phyloP scores from a whole-genome alignment of 2,888 invertebrate genomes.

The Euphydryas editha region DNA sequence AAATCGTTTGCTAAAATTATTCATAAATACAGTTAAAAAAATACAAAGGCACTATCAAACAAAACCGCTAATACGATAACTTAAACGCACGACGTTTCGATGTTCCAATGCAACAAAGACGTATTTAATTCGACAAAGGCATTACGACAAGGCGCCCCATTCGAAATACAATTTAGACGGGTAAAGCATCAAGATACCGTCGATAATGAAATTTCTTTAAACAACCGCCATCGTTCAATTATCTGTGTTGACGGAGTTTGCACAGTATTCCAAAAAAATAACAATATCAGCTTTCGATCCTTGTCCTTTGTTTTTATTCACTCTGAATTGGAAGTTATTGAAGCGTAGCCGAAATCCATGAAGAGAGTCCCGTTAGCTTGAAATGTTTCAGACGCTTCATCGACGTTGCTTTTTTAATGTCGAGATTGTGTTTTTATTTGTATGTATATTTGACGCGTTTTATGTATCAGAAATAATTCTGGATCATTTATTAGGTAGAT shows the following conservation, averaged over 20 bases:
- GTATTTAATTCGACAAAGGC: too few species aligned
- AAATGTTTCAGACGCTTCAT: conserved; percentile 8
- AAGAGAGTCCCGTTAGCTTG: conserved; percentile 15
- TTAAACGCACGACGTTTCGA: too few species aligned
- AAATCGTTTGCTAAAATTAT: too few species aligned
- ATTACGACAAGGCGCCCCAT: too few species aligned
- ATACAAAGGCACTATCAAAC: too few species aligned
- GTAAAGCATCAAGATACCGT: background rate
- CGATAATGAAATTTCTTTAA: background rate
- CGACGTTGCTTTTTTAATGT: conserved; percentile 10
- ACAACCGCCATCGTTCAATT: background rate
- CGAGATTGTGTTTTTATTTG: background rate
- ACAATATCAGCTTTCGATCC: conserved; percentile 37
- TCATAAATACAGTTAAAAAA: too few species aligned
- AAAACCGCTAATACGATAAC: too few species aligned
- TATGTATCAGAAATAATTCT: background rate
- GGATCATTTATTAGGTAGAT: background rate
- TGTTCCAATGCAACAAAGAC: too few species aligned
- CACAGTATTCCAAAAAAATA: conserved; percentile 31
- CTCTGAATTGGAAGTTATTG: conserved; percentile 19
- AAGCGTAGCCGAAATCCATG: conserved; percentile 21
- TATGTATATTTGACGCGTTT: background rate
- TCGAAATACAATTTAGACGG: too few species aligned
- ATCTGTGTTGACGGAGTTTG: conserved; percentile 20
- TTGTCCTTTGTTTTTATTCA: conserved; percentile 26